Evolutionary conservation across 2,113 vertebrate genomes (phyloP), one percentile per base, ranked within the genome.

Genomic region (Lepisosteus oculatus): DNA sequence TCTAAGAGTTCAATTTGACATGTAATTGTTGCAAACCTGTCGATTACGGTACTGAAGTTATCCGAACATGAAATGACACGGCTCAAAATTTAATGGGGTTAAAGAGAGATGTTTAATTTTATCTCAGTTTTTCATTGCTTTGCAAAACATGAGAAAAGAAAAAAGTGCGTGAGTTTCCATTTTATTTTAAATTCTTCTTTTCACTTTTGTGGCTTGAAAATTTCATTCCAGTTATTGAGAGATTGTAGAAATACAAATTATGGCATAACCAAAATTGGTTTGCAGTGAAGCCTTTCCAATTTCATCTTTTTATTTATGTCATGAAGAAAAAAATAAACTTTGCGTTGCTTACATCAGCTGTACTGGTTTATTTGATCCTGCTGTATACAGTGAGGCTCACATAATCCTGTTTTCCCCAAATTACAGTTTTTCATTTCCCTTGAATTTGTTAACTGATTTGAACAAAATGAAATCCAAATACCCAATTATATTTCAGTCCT

Each of bases 261-360:
- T 77, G 78, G 79, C 65, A 55, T 64, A 76, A 78, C 73, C 78
- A 75, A 74, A 70, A 74, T 77, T 70, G 84, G 85, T 88, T 86
- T 81, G 78, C 82, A 85, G 77, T 73, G 67, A 82, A 82, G 82
- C 77, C 7, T 85, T 85, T 78, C 69, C 75, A 81, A 79, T 86
- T 84, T 85, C 79, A 82, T 84, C 82, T 84, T 86, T 83, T 88
- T 87, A 88, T 90, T 89, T 90, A 85, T 89, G 87, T 81, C 72
- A 70, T 72, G 72, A 76, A 76, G 80, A 43, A 47, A 67, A 68
- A 63, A 63, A 54, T 47, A 11, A 65, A 65, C 62, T 2, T 42
- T 11, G n/a, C 12, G 3, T 43, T n/a, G 17, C 62, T 12, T 65
- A 4, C 29, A 65, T 55, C 43, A 12, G 45, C 61, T 51, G 3